Percentiles rank a stretch among this genome's conserved stretches.
Evolutionary conservation across 2,113 vertebrate species (phyloP).

Genomic region (Brienomyrus brachyistius): DNA sequence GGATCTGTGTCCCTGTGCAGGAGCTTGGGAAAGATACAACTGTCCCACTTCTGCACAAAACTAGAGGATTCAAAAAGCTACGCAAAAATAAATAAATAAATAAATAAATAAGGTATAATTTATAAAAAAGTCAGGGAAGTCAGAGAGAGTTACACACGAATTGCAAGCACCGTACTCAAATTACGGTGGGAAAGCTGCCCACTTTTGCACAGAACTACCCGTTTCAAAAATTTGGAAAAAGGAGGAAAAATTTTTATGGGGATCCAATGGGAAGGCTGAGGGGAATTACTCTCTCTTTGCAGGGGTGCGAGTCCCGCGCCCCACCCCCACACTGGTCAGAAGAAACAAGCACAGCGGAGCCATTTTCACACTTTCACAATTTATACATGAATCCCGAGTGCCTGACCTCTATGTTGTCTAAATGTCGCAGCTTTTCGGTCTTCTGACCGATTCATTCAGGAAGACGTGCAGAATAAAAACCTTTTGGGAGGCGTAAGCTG

Average conservation of each 20-base stretch:
- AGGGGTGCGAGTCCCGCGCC: background rate
- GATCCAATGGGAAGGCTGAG: background rate
- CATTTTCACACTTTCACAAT: too few species aligned
- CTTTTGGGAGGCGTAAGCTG: background rate
- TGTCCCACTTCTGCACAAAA: background rate
- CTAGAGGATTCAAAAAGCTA: background rate
- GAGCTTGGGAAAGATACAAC: background rate
- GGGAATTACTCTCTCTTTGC: background rate
- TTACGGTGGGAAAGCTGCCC: background rate
- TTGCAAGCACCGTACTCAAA: background rate
- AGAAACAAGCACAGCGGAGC: too few species aligned
- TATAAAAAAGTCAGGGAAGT: too few species aligned
- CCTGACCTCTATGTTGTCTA: background rate
- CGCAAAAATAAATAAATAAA: too few species aligned
- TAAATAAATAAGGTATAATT: too few species aligned
- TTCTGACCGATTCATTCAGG: background rate
- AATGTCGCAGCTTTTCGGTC: background rate
- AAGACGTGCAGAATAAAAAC: background rate
- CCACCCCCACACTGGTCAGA: background rate
- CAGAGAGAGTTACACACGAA: background rate
- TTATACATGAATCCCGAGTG: too few species aligned
- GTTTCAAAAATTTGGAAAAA: background rate
- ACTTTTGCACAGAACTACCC: background rate
- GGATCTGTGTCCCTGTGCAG: background rate
- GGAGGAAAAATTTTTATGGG: background rate